Base-by-base conservation (phyloP, 2,113 vertebrate species). In the Nycticebus coucang region DNA sequence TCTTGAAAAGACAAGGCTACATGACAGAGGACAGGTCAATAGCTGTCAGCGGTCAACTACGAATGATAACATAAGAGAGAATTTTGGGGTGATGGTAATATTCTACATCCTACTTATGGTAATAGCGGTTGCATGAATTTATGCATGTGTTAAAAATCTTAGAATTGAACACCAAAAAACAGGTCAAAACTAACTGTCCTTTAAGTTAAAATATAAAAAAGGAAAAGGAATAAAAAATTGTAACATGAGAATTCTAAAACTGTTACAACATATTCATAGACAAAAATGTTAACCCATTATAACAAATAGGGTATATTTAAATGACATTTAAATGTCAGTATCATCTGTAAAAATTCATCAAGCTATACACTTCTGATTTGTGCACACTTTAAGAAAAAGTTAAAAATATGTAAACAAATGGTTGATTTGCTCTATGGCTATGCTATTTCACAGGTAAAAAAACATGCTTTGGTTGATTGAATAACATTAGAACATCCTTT, bases 181-280 rank as follows among this genome's bases (percentile, higher is more conserved):
- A 35, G 30, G 1, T 37, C 22, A 45, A 75, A 86, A 82, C 72
- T 78, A 80, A 80, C 19, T 77, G 7, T 33, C 50, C n/a, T 26
- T 50, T 75, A 75, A 74, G 24, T 86, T 60, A 33, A 83, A 80
- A 72, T 57, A 79, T 21, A 50, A 64, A 84, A 80, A 84, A 33
- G 17, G 14, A 95, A 64, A 79, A 92, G 41, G 28, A 88, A 75
- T 18, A 84, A 55, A 79, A 64, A 72, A 10, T 68, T 74, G 4
- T 79, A 35, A 89, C 24, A 14, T 12, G 89, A 75, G 22, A 83
- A 87, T 60, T 95, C 53, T 87, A 80, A 95, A 84, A 80, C 35
- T 62, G 68, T 68, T 35, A 55, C 50, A 84, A 53, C 1, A 57
- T 21, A 71, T 35, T 77, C 80, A 84, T 83, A 84, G 66, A 62